phyloP scores from a whole-genome alignment of 2,888 invertebrate species.

The Calameuta idolon region DNA sequence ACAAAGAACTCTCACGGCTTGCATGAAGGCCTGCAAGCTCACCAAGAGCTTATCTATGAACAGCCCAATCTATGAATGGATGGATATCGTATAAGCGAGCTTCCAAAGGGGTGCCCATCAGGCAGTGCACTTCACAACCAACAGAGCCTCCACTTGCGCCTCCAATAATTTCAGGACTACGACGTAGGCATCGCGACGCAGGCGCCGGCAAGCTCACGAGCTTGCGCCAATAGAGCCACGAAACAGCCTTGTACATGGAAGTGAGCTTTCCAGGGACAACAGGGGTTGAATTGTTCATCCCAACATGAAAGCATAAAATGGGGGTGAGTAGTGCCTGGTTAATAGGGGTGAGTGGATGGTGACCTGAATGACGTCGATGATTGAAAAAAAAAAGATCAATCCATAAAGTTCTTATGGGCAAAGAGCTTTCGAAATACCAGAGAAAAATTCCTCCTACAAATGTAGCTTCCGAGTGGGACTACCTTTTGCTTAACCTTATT shows the following conservation, averaged over 20 bases:
- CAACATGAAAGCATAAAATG: background rate
- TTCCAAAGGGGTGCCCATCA: conserved; percentile 26
- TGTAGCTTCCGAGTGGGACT: background rate
- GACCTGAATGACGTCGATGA: background rate
- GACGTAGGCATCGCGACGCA: background rate
- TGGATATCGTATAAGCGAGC: conserved; percentile 28
- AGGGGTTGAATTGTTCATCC: background rate
- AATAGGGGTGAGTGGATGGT: background rate
- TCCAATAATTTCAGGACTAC: background rate
- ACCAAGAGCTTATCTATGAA: conserved; percentile 18
- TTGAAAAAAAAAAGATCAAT: background rate
- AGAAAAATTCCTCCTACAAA: background rate
- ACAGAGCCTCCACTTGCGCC: conserved; percentile 39
- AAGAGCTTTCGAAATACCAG: background rate
- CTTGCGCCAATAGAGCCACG: background rate
- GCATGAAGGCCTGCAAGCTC: background rate
- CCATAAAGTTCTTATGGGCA: background rate
- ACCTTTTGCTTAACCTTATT: background rate
- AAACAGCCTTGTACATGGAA: background rate
- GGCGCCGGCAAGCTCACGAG: background rate
- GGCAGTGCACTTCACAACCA: conserved; percentile 31
- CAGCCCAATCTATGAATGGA: conserved; percentile 43
- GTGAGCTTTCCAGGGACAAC: background rate
- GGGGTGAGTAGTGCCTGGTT: background rate
- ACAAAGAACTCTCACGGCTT: background rate